Base-by-base conservation (phyloP, 2,113 vertebrate species). In the Hippocampus comes region DNA sequence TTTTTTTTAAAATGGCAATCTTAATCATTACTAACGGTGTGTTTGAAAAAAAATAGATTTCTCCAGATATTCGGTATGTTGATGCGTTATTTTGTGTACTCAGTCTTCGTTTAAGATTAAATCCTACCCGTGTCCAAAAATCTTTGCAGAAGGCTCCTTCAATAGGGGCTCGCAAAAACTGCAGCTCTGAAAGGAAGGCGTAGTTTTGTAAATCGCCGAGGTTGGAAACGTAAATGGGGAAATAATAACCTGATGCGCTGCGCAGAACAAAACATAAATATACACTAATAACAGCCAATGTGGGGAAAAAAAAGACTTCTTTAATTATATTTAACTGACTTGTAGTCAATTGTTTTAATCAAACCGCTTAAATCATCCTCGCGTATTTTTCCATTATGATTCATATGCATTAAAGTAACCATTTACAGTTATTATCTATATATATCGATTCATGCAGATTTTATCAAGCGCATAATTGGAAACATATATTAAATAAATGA, bases 161-260 rank as follows among this genome's bases (percentile, higher is more conserved):
- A 61, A 65, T 43, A 14, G 20, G 21, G 1, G 42, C 25, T 7
- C 42, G 27, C 23, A 25, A 25, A 48, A 48, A 27, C 23, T 9
- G 53, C 8, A 64, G 48, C n/a, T 5, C 5, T 7, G 23, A 9
- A 38, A 49, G 64, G 65, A 68, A 53, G 53, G 65, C 57, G 57
- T 34, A 66, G 71, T 70, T 63, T 74, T 70, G 49, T 80, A 72
- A 76, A 78, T 73, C 68, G 73, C 12, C 11, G 17, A 70, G 48
- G 1, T 63, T 48, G 66, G 51, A 27, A 72, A 71, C 71, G 1
- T 74, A 55, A 80, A 21, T 66, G 46, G 42, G 34, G 48, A 43
- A 81, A 74, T 43, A 68, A 79, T 18, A 20, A 67, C 63, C 74
- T 55, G 68, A 73, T 38, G 11, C 20, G 59, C 30, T 63, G 15